phyloP scores from a whole-genome alignment of 2,113 vertebrate genomes.

The Nettapus auritus region DNA sequence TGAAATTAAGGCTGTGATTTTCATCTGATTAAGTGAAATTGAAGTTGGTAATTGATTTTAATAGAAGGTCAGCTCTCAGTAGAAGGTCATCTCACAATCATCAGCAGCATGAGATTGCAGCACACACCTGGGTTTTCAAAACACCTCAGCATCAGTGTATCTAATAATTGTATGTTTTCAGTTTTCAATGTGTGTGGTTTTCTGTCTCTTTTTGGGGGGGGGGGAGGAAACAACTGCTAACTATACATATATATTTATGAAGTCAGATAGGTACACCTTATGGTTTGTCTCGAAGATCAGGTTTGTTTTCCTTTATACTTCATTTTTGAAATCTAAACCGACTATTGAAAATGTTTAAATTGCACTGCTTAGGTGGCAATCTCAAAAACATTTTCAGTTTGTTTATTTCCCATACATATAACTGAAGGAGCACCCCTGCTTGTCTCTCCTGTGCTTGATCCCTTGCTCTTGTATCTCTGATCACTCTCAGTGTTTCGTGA shows the following conservation, averaged over 20 bases:
- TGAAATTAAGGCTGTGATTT: not conserved
- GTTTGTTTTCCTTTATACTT: not conserved
- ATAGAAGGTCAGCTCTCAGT: not conserved
- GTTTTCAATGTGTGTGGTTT: not conserved
- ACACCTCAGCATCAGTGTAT: not conserved
- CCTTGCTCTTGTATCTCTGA: not conserved
- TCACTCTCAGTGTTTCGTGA: not conserved
- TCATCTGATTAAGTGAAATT: not conserved
- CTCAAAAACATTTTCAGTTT: rapidly evolving
- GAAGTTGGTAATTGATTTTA: not conserved
- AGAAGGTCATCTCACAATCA: not conserved
- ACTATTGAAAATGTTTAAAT: not conserved
- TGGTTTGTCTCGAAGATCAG: not conserved
- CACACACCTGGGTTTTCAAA: not conserved
- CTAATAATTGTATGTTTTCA: not conserved
- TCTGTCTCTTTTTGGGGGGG: not conserved
- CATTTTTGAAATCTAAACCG: not conserved
- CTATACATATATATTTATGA: not conserved
- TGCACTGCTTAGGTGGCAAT: not conserved
- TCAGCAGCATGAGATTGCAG: not conserved
- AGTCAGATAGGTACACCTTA: not conserved
- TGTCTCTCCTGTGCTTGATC: not conserved
- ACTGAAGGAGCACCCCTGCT: not conserved
- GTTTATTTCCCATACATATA: not conserved
- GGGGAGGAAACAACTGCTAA: not conserved